Conservation (phyloP, 92 coral and sea anemone genomes). For the Umimayanthus kanabou region DNA sequence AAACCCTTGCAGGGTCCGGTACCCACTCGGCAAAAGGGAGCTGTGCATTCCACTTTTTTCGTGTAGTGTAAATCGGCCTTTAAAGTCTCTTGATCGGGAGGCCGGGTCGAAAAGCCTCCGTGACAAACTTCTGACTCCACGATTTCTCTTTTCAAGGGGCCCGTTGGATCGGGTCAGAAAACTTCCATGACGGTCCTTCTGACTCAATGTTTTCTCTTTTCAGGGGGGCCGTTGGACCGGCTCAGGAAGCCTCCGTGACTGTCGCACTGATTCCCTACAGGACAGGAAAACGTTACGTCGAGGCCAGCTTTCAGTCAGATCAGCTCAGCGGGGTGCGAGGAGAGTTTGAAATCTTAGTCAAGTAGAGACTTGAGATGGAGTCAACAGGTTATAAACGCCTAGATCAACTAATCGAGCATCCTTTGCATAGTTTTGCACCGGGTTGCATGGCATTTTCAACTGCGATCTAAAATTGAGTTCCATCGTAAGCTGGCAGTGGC, state of each 20-base stretch:
- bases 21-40: too few species aligned
- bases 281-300: conserved; percentile 21
- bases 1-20: too few species aligned
- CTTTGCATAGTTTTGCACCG: too few species aligned
- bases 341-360: conserved; percentile 18
- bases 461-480: too few species aligned
- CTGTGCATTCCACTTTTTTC: too few species aligned
- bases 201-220: neutral
- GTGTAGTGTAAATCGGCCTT: too few species aligned
- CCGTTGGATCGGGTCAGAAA: neutral
- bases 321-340: conserved; percentile 37
- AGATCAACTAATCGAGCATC: too few species aligned
- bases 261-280: conserved; percentile 9
- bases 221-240: conserved; percentile 1
- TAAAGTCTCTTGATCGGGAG: too few species aligned
- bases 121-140: neutral
- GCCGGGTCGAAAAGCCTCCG: too few species aligned
- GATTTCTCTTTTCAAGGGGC: neutral
- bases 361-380: neutral
- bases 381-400: neutral
- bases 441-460: too few species aligned
- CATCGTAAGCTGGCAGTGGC: too few species aligned
- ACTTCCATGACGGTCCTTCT: neutral
- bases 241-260: neutral
- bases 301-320: conserved; percentile 32